Evolutionary conservation across 2,113 vertebrate genomes (phyloP), one percentile per base, ranked within the genome.

Genomic region (Archilochus colubris): DNA sequence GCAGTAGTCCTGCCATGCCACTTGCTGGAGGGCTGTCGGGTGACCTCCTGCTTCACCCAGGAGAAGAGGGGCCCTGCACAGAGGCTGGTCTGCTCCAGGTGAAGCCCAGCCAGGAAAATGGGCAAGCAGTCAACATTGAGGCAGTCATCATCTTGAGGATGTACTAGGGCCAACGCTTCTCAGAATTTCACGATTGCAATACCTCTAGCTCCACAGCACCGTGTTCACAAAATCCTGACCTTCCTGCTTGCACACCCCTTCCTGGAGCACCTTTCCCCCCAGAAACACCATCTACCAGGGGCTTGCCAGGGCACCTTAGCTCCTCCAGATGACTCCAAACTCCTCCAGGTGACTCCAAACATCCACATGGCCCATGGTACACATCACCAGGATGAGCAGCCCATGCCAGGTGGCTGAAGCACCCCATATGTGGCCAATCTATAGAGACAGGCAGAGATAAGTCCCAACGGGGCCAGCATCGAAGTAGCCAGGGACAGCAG

Each of bases 141-240:
- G 77, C 76, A 96, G 62, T 91, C 44, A 1, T 96, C 78, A 15
- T 96, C 44, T 88, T 93, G 28, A 93, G 59, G 27, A 74, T 24
- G 17, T 62, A 70, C 5, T 5, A 4, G 10, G 78, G 78, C 22
- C 2, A 21, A 31, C 55, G 62, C 11, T 79, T 18, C 12, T 93
- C 31, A 1, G n/a, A 46, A 70, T 25, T 95, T 94, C 57, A 94
- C 57, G 23, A 38, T 82, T 96, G 33, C 91, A 75, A 62, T 54
- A 88, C 46, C 58, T 57, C 18, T 89, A 94, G 57, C 19, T 91
- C 14, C 83, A 74, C 27, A 91, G 5, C 23, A 93, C 79, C 38
- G 93, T 53, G 8, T 96, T 55, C 13, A 44, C 16, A 5, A 75
- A 53, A 6, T 85, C 27, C 30, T 70, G 33, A 44, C 59, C 54